A percentile compares a stretch with the other conserved stretches of the same genome.
These are phyloP conservation scores for Tapirus indicus DNA, from an alignment of 2,797 vertebrate species.

Conservation along the genomic window DNA sequence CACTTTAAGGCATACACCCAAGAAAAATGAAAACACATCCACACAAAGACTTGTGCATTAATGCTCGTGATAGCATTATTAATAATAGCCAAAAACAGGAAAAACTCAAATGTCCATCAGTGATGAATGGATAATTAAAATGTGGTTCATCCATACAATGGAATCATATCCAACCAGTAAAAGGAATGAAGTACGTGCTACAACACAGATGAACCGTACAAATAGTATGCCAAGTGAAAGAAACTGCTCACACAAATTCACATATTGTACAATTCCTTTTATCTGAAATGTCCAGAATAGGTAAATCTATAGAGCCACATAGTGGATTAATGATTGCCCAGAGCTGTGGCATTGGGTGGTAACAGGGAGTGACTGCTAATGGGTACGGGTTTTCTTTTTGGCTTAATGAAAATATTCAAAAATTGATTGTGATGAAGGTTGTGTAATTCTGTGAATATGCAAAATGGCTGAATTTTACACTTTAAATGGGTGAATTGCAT, in stretches of 20 bases:
- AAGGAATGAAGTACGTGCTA: neutral
- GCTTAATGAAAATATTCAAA: neutral
- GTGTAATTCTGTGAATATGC: no score
- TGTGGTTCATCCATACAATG: no score
- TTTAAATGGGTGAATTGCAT: neutral
- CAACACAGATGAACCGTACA: neutral
- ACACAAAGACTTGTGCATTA: no score
- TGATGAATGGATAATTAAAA: neutral
- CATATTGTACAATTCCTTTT: fast-evolving
- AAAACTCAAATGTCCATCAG: no score
- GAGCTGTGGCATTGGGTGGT: no score
- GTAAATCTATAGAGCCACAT: no score
- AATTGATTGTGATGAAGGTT: no score
- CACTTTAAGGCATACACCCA: no score
- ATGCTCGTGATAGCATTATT: fast-evolving
- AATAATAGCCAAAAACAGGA: neutral
- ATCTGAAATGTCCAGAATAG: fast-evolving
- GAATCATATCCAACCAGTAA: no score
- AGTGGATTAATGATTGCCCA: no score
- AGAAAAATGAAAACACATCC: no score
- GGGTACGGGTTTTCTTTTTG: neutral
- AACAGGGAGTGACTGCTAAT: neutral
- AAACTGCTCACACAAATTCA: fast-evolving
- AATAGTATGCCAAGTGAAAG: fast-evolving
- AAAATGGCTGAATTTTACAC: neutral